phyloP scores from a whole-genome alignment of 2,113 vertebrate species.

The Corythoichthys intestinalis region DNA sequence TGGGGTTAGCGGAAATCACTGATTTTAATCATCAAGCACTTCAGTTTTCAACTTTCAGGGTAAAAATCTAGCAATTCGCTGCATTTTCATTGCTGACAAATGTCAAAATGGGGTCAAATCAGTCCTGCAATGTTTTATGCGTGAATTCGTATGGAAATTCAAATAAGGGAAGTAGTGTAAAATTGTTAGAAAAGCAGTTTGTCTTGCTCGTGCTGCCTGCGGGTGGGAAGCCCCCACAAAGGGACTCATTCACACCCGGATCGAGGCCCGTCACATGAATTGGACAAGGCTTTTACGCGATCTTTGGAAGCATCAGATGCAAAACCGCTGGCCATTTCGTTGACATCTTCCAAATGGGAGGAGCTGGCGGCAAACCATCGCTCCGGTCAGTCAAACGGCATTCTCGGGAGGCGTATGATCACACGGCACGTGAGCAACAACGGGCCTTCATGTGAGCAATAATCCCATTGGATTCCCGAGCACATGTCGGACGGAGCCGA shows the following conservation, averaged over 20 bases:
- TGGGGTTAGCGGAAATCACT: too few relatives aligned
- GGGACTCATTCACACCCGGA: conserved; percentile 22
- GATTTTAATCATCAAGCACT: too few relatives aligned
- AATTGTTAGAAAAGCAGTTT: conserved; percentile 36
- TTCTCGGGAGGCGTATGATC: neutral
- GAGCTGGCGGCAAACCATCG: too few relatives aligned
- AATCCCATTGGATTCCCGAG: conserved; percentile 28
- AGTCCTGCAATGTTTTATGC: neutral
- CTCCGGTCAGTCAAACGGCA: neutral
- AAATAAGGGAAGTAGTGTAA: conserved; percentile 8
- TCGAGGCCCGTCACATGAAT: conserved; percentile 30
- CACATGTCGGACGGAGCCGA: conserved; percentile 16
- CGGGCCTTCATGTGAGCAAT: conserved; percentile 33
- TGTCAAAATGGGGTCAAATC: neutral
- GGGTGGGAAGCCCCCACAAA: conserved; percentile 15
- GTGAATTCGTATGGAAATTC: neutral
- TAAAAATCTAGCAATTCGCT: too few relatives aligned
- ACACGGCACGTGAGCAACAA: conserved; percentile 8
- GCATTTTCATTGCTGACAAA: neutral
- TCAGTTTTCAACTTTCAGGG: too few relatives aligned
- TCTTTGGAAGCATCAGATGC: neutral
- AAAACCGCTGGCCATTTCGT: neutral
- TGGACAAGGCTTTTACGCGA: conserved; percentile 33
- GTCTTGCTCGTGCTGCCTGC: conserved; percentile 21
- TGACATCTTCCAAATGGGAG: neutral